These are phyloP conservation scores for Tiliacea citrago DNA, from an alignment of 2,888 invertebrate species.

Conservation along the genomic window DNA sequence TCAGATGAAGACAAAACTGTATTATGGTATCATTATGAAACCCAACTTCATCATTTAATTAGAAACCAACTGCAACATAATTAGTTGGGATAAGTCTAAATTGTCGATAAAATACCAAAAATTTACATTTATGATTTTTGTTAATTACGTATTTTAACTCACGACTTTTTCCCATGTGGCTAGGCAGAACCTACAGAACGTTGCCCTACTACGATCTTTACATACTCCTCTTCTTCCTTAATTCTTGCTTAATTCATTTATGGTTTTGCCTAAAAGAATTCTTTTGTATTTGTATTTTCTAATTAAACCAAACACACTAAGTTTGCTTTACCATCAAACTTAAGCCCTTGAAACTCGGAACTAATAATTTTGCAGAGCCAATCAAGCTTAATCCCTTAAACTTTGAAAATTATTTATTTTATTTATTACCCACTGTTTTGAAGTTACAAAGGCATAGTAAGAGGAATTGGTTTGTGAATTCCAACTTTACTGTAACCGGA, in stretches of 20 bases:
- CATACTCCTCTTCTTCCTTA: background rate
- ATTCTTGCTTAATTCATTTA: background rate
- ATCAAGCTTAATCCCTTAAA: conserved; percentile 5
- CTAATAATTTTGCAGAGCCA: background rate
- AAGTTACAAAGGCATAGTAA: background rate
- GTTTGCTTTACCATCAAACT: background rate
- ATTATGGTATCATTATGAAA: background rate
- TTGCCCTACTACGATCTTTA: background rate
- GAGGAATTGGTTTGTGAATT: background rate
- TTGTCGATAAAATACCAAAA: background rate
- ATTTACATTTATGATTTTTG: background rate
- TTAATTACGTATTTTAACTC: background rate
- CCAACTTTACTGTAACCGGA: background rate
- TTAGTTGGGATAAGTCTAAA: background rate
- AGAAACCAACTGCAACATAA: background rate
- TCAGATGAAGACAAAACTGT: background rate
- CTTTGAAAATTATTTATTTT: too few relatives aligned
- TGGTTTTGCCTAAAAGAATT: too few relatives aligned
- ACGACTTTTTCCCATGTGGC: background rate
- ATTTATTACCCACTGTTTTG: conserved; percentile 14
- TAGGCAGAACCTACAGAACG: background rate
- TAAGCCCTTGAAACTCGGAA: background rate
- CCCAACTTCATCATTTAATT: background rate
- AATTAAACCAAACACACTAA: background rate
- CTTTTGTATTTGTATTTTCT: background rate